phyloP scores from a whole-genome alignment of 1,140 invertebrate genomes.

The Monomorium pharaonis region DNA sequence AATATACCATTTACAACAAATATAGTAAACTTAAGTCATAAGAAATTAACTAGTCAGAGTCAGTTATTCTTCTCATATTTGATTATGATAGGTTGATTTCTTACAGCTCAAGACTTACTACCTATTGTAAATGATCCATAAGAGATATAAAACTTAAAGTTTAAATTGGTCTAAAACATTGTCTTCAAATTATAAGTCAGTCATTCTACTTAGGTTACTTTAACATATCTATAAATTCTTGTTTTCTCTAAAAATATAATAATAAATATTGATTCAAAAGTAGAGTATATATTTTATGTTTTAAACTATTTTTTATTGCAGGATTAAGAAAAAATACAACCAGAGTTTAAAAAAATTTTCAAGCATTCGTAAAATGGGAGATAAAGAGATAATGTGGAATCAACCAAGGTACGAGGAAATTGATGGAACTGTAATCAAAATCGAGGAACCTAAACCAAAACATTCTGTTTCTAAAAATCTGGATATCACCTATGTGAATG shows the following conservation, averaged over 20 bases:
- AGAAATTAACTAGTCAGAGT: too few relatives aligned
- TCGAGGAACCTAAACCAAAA: not conserved
- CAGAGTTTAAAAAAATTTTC: not conserved
- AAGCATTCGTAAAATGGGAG: not conserved
- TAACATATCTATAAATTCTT: not conserved
- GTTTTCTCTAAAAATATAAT: not conserved
- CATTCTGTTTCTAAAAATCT: not conserved
- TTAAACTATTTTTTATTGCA: conserved; percentile 1
- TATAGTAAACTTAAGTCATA: too few relatives aligned
- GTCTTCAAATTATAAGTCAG: too few relatives aligned
- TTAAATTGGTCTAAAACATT: too few relatives aligned
- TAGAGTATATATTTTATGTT: not conserved
- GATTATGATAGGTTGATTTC: too few relatives aligned
- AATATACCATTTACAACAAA: too few relatives aligned
- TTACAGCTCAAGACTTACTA: too few relatives aligned
- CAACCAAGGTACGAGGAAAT: not conserved
- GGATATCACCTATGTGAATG: not conserved
- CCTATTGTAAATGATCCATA: too few relatives aligned
- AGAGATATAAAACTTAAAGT: too few relatives aligned
- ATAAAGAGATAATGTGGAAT: not conserved
- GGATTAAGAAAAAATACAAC: not conserved
- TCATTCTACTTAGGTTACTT: not conserved
- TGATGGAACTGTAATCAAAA: not conserved
- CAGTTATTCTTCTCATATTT: too few relatives aligned
- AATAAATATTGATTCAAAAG: not conserved